Conservation (phyloP, 1,140 invertebrate genomes). For the Octopus bimaculoides region DNA sequence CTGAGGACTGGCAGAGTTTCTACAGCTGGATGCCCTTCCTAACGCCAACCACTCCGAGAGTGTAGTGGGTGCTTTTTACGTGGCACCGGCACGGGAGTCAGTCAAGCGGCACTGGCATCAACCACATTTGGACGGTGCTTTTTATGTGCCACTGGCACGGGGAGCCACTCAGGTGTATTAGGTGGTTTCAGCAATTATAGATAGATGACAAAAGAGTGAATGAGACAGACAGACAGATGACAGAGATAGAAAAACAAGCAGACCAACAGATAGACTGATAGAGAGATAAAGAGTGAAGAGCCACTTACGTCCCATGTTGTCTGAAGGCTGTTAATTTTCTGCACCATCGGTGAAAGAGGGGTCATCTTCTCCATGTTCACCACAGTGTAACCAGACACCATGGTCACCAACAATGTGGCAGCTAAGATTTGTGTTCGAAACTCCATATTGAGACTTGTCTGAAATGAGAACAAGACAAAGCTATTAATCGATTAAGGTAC, state of each 20-base stretch:
- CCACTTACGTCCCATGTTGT: not conserved
- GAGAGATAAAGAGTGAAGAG: not conserved
- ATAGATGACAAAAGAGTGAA: not conserved
- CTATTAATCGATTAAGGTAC: no score
- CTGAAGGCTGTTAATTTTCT: not conserved
- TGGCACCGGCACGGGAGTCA: no score
- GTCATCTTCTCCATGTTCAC: not conserved
- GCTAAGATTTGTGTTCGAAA: no score
- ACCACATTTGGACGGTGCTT: no score
- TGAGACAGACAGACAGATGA: not conserved
- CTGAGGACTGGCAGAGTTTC: no score
- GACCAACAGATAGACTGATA: not conserved
- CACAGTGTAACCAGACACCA: not conserved
- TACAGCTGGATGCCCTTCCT: no score
- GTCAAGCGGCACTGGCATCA: no score
- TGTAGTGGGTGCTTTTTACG: no score
- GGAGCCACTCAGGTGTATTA: not conserved
- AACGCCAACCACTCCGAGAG: no score
- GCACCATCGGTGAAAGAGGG: not conserved
- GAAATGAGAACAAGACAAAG: no score
- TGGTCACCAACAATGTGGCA: not conserved
- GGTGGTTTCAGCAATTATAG: not conserved
- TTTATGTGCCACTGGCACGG: not conserved
- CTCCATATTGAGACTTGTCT: no score
- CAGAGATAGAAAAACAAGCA: not conserved